phyloP scores from a whole-genome alignment of 2,888 invertebrate species.

The Cantharis nigra region DNA sequence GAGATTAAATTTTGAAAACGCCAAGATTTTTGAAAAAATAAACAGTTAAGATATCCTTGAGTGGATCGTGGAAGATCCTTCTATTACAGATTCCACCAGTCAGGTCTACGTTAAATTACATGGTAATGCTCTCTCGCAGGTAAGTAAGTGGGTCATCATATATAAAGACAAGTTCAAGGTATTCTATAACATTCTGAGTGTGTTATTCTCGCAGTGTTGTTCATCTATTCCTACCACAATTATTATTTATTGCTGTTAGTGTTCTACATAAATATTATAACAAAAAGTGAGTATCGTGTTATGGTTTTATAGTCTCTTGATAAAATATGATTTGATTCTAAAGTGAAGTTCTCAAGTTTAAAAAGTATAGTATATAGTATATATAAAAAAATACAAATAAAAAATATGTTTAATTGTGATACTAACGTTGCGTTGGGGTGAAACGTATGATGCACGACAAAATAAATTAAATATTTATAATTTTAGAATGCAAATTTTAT shows the following conservation, averaged over 20 bases:
- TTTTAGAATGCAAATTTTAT: no score
- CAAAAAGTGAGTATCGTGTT: slow-evolving; percentile 8
- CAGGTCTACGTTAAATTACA: slow-evolving; percentile 23
- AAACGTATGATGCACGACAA: neutral
- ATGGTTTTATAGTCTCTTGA: neutral
- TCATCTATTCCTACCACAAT: slow-evolving; percentile 9
- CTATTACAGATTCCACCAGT: slow-evolving; percentile 6
- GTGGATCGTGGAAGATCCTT: slow-evolving; percentile 3
- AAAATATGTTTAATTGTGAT: neutral
- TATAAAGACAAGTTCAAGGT: slow-evolving; percentile 85
- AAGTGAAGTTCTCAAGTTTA: neutral
- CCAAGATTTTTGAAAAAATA: neutral
- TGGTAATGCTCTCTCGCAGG: slow-evolving; percentile 40
- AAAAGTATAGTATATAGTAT: no score
- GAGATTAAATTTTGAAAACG: neutral
- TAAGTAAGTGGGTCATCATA: slow-evolving; percentile 75
- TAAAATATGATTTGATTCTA: neutral
- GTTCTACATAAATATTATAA: slow-evolving; percentile 7
- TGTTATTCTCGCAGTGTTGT: slow-evolving; percentile 41
- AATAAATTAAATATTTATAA: no score
- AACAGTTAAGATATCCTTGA: neutral
- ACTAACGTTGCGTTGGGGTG: neutral
- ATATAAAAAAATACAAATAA: no score
- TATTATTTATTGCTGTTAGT: slow-evolving; percentile 11
- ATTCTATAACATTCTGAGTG: slow-evolving; percentile 59